These are phyloP conservation scores for Hylaeus anthracinus DNA, from an alignment of 1,140 invertebrate species.

Conservation along the genomic window DNA sequence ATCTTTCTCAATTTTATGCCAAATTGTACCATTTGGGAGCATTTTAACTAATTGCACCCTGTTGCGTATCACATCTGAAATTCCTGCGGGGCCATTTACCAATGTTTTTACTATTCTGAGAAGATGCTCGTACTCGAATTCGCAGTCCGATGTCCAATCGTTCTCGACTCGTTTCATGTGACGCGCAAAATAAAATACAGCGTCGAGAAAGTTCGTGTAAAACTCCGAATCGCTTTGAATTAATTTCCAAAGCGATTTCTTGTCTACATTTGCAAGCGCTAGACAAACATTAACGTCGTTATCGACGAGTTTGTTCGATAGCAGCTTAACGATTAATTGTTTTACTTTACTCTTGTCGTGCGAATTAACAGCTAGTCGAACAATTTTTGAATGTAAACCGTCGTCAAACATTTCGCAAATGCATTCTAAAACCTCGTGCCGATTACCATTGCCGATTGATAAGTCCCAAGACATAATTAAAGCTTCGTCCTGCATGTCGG, in stretches of 20 bases:
- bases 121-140: conserved; percentile 80
- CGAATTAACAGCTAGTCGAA: conserved; percentile 60
- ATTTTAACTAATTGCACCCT: conserved; percentile 70
- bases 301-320: conserved; percentile 77
- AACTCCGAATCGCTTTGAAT: conserved; percentile 78
- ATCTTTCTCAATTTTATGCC: conserved; percentile 71
- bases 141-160: conserved; percentile 74
- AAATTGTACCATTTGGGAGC: conserved; percentile 68
- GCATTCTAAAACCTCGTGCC: conserved; percentile 64
- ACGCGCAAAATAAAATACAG: conserved; percentile 81
- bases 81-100: conserved; percentile 54
- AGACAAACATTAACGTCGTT: conserved; percentile 80
- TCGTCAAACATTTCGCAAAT: conserved; percentile 73
- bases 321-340: conserved; percentile 76
- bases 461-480: conserved; percentile 74
- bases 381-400: conserved; percentile 62
- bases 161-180: conserved; percentile 74
- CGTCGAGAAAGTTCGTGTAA: conserved; percentile 80
- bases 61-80: conserved; percentile 56
- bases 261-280: conserved; percentile 76
- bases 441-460: conserved; percentile 66
- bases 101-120: conserved; percentile 76
- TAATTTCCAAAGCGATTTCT: conserved; percentile 75
- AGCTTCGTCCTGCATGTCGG: conserved; percentile 68
- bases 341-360: conserved; percentile 71